phyloP scores from a whole-genome alignment of 2,888 invertebrate species.

The Ceriagrion tenellum region DNA sequence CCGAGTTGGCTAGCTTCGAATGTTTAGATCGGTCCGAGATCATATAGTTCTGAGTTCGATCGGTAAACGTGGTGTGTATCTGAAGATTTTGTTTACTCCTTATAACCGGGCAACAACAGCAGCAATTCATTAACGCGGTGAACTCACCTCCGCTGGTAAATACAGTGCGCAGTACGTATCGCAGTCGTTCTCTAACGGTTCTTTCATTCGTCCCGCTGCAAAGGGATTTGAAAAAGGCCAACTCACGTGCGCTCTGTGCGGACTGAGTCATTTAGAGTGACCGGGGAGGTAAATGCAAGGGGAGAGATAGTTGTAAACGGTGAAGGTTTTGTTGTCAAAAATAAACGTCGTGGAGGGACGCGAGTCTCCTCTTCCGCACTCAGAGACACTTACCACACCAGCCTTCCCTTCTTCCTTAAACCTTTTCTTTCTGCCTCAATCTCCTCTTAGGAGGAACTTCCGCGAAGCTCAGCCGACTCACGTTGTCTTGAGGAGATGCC shows the following conservation, averaged over 20 bases:
- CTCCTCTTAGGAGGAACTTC: not conserved
- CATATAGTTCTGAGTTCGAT: too few species aligned
- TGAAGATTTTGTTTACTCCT: too few species aligned
- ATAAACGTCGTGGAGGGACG: not conserved
- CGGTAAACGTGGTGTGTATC: too few species aligned
- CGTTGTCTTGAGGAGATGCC: not conserved
- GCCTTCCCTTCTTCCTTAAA: not conserved
- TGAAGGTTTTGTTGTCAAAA: slow-evolving; percentile 8
- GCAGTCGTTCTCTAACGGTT: not conserved
- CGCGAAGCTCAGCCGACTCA: not conserved
- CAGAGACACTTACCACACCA: too few species aligned
- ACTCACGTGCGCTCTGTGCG: not conserved
- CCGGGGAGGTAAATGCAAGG: not conserved
- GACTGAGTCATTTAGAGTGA: not conserved
- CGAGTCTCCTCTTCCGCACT: too few species aligned
- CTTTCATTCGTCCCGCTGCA: not conserved
- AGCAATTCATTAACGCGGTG: not conserved
- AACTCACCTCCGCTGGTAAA: not conserved
- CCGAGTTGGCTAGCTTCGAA: too few species aligned
- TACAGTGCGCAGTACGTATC: not conserved
- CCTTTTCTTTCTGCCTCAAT: not conserved
- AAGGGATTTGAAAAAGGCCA: not conserved
- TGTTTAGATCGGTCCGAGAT: too few species aligned
- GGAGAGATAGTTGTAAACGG: not conserved
- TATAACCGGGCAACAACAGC: not conserved